phyloP scores from a whole-genome alignment of 2,888 invertebrate species.

The Cosmorhoe ocellata region DNA sequence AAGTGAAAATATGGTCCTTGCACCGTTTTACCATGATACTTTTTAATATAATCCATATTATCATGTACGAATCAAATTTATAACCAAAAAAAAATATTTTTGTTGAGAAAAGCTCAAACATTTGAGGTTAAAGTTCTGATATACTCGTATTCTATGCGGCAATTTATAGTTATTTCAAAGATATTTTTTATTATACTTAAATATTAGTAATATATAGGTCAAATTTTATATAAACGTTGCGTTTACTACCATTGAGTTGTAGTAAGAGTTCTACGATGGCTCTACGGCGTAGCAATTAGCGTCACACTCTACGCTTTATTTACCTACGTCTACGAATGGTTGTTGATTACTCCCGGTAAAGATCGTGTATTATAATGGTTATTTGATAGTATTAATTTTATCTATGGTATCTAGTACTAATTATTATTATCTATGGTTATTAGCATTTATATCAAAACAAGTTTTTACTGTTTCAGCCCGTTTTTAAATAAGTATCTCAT shows the following conservation, averaged over 20 bases:
- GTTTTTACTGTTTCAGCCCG: too few relatives aligned
- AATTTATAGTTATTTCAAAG: too few relatives aligned
- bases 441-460: too few relatives aligned
- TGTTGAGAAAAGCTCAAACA: not conserved
- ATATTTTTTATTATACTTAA: too few relatives aligned
- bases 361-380: conserved; percentile 29
- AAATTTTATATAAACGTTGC: too few relatives aligned
- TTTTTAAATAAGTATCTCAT: too few relatives aligned
- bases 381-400: too few relatives aligned
- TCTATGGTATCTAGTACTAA: not conserved
- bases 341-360: conserved; percentile 22
- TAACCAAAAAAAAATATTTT: conserved; percentile 7
- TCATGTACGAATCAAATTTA: not conserved
- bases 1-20: conserved; percentile 14
- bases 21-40: not conserved
- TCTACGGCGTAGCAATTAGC: conserved; percentile 57
- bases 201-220: too few relatives aligned
- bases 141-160: too few relatives aligned
- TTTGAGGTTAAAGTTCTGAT: not conserved
- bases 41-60: not conserved
- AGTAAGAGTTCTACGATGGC: conserved; percentile 38
- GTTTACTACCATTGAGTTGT: too few relatives aligned
- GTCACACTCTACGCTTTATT: conserved; percentile 52
- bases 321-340: conserved; percentile 40
- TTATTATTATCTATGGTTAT: not conserved